Conservation (phyloP, 1,140 invertebrate species). For the Dufourea novaeangliae region DNA sequence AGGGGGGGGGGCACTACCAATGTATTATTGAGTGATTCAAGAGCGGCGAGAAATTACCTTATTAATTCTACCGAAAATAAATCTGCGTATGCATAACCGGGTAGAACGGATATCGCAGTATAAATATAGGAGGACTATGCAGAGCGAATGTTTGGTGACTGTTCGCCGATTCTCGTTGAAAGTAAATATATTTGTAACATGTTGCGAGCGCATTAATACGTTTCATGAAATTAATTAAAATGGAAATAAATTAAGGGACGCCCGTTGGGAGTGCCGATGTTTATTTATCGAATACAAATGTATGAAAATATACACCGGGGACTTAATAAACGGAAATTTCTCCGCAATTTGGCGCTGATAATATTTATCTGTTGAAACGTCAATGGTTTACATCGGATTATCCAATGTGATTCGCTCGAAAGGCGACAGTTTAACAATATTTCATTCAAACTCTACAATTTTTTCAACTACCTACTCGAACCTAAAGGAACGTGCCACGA, state of each 20-base stretch:
- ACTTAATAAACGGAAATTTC: conserved; percentile 44
- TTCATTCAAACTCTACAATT: no score
- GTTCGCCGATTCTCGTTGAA: not conserved
- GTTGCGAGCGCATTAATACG: conserved; percentile 22
- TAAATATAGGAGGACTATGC: not conserved
- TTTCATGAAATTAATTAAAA: conserved; percentile 22
- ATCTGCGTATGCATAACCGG: not conserved
- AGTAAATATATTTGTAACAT: conserved; percentile 43
- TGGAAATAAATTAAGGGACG: conserved; percentile 33
- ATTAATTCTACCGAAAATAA: not conserved
- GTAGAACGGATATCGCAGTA: not conserved
- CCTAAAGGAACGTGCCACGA: no score
- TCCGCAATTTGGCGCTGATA: conserved; percentile 20
- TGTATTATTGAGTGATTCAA: not conserved
- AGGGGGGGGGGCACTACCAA: no score
- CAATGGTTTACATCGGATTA: no score
- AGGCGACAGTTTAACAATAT: no score
- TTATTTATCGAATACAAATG: conserved; percentile 44
- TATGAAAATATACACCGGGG: conserved; percentile 42
- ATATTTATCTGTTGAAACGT: conserved; percentile 28
- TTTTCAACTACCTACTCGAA: no score
- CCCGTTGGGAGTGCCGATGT: not conserved
- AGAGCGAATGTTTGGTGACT: not conserved
- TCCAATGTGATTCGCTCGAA: no score
- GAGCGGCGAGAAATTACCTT: not conserved